Evolutionary conservation across 2,888 invertebrate species (phyloP), one percentile per base, ranked within the genome.

Genomic region (Papilio gigon): DNA sequence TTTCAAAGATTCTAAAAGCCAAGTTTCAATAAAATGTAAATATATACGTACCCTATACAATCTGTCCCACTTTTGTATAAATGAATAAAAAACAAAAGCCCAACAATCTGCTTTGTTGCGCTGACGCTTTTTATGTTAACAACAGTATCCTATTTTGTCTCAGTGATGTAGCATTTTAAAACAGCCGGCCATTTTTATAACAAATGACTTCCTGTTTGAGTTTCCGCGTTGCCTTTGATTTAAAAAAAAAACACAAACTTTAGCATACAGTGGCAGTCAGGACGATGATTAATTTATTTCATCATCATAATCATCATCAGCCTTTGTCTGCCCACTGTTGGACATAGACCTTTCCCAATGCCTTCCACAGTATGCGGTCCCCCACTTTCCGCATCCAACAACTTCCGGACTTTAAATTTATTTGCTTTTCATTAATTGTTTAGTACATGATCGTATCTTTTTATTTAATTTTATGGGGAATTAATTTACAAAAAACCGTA

Each of bases 101-200:
- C 9, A 30, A 56, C 30, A 30, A 56, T 30, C 30, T 30, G 30
- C 53, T 56, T 56, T 30, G 30, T 56, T 30, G 53, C 9, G 53
- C 30, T 56, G 6, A 56, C 53, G 27, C 30, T 56, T 30, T 56
- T 56, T n/a, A 56, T 56, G 53, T 17, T 50, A 25, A 12, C 27
- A 30, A 35, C 53, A 27, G 64, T 50, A 50, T 14, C 63, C 63
- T 37, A 53, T 64, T 53, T 64, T 53, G 9, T 50, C 37, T 47
- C 64, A 5, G 35, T 47, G 64, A 37, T 37, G 53, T 64, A 53
- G 53, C 35, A 17, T 53, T 64, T 33, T 50, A 50, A 63, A 63
- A 53, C 50, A 53, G 17, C n/a, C 37, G 37, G 37, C 53, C 53
- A 64, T 53, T 64, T 64, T 64, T 64, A 37, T 64, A 64, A 64